Base-by-base conservation (phyloP, 2,113 vertebrate species). In the Suncus etruscus region DNA sequence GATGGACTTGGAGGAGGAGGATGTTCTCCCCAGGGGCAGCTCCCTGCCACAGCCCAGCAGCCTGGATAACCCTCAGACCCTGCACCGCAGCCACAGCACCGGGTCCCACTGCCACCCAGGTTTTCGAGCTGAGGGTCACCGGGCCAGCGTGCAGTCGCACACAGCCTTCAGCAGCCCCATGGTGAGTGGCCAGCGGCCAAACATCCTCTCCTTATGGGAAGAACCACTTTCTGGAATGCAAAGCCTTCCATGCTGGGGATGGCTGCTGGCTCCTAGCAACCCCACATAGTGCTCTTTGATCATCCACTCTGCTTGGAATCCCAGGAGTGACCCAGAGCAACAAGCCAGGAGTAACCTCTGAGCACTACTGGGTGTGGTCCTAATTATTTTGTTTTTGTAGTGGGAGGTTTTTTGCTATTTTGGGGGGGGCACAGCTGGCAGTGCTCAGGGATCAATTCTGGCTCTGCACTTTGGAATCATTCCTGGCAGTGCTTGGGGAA, bases 111-210 rank as follows among this genome's bases (percentile, higher is more conserved):
- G 99, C 16, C 97, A 99, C 94, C 98, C 98, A 0, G 98, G 99
- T 98, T 61, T 61, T 16, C 98, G 99, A 77, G 98, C 98, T 0
- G 99, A 99, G 96, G 98, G 99, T 91, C 99, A 98, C 97, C 96
- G 98, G 73, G 98, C 98, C 94, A 99, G 99, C 97, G 98, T 99
- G 93, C 98, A 99, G 74, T 99, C 98, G 93, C 99, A 99, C 97
- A 99, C 99, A 0, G 99, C 99, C 2, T 99, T 99, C 98, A 99
- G 99, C 96, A 99, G 99, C 94, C 99, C 99, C n/a, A 99, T 99
- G 99, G 99, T 99, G 92, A 96, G 98, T 10, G 0, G 8, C 25
- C 15, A 11, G 22, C 7, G 73, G 16, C 4, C 0, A 14, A 11
- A 12, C 25, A 4, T 5, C 0, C 15, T 68, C 2, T 1, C 22